Percentiles rank a stretch among this genome's conserved stretches.
These are phyloP conservation scores for Delphinus delphis DNA, from an alignment of 2,113 vertebrate genomes.

Conservation along the genomic window DNA sequence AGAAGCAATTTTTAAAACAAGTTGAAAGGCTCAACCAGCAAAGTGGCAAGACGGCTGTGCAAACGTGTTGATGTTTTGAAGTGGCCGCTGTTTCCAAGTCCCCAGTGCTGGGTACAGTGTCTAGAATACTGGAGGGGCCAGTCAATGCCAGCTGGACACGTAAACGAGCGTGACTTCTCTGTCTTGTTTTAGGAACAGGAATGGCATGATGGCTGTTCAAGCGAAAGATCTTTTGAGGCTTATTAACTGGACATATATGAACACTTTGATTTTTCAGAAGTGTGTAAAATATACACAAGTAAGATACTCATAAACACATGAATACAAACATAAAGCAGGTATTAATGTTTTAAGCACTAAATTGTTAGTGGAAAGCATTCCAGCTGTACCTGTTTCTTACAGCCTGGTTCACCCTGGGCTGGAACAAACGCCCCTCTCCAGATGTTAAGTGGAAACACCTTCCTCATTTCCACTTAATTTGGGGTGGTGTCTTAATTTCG, in stretches of 20 bases:
- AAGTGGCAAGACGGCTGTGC: background rate
- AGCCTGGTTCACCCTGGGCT: background rate
- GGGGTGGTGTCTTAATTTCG: background rate
- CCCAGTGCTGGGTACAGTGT: background rate
- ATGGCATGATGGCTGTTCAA: background rate
- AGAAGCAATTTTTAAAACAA: constrained; percentile 19
- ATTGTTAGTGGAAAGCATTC: background rate
- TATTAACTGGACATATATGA: background rate
- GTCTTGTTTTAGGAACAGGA: background rate
- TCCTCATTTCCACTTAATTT: background rate
- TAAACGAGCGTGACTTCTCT: background rate
- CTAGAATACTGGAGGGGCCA: background rate
- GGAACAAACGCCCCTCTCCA: background rate
- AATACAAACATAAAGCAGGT: background rate
- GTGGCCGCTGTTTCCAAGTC: background rate
- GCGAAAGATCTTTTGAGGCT: background rate
- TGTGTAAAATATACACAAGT: background rate
- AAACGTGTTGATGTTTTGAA: background rate
- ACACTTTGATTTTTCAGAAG: background rate
- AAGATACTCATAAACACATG: background rate
- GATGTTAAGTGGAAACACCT: background rate
- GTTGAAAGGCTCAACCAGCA: background rate
- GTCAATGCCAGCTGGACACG: background rate
- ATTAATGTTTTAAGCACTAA: background rate
- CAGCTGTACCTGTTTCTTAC: background rate